These are phyloP conservation scores for Pseudoatta argentina DNA, from an alignment of 1,140 invertebrate species.

Conservation along the genomic window DNA sequence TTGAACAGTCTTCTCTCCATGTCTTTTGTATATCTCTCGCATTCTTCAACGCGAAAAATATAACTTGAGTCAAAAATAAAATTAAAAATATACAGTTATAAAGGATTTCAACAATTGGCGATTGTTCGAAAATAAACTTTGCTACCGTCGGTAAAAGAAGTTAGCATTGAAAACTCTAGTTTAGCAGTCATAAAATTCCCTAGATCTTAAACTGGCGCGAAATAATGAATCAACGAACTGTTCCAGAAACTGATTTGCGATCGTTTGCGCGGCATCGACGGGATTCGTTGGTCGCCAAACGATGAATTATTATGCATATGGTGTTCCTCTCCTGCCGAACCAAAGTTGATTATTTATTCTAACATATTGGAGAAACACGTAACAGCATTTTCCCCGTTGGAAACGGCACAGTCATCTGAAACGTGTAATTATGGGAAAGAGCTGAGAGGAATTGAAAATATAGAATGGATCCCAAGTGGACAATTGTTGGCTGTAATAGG, in stretches of 20 bases:
- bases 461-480: constrained; percentile 83
- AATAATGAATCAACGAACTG: constrained; percentile 35
- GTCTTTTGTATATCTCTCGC: too few relatives aligned
- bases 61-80: too few relatives aligned
- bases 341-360: constrained; percentile 83
- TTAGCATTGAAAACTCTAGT: background rate
- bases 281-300: constrained; percentile 83
- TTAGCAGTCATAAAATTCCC: background rate
- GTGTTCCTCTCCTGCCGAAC: constrained; percentile 80
- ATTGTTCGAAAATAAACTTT: too few relatives aligned
- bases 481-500: constrained; percentile 83
- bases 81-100: too few relatives aligned
- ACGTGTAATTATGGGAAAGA: constrained; percentile 50
- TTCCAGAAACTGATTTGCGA: constrained; percentile 85
- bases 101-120: too few relatives aligned
- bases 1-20: too few relatives aligned
- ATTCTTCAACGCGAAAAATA: too few relatives aligned
- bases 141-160: too few relatives aligned
- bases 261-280: constrained; percentile 80
- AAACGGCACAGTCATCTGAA: constrained; percentile 21
- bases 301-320: constrained; percentile 83
- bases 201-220: background rate
- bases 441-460: constrained; percentile 81
- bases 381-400: constrained; percentile 76
- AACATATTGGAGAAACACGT: constrained; percentile 79